phyloP scores from a whole-genome alignment of 2,113 vertebrate species.

The Zosterops hypoxanthus region DNA sequence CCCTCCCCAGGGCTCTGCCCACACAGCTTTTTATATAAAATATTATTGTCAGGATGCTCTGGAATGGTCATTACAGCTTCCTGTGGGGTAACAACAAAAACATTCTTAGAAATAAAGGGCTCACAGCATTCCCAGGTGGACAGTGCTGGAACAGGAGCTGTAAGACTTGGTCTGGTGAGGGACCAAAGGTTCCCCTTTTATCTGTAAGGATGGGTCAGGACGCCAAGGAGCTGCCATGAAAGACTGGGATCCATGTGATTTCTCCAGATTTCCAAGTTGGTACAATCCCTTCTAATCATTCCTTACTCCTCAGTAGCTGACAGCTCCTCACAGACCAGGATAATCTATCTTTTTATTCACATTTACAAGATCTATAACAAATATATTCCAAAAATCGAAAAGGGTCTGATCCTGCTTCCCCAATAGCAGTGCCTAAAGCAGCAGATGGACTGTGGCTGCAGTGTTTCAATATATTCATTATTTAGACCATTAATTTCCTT shows the following conservation, averaged over 20 bases:
- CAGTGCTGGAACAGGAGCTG: not conserved
- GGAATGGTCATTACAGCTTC: not conserved
- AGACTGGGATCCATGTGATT: accelerated
- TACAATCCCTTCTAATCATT: not conserved
- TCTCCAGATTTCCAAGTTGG: not conserved
- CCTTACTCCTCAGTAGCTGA: not conserved
- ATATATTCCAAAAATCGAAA: not conserved
- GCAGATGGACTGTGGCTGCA: slow-evolving; percentile 61
- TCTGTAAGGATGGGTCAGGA: not conserved
- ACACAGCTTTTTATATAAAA: not conserved
- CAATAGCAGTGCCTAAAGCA: not conserved
- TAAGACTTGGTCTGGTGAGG: accelerated
- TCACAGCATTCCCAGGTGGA: not conserved
- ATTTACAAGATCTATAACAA: slow-evolving; percentile 25
- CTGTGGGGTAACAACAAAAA: not conserved
- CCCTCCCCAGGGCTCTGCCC: not conserved
- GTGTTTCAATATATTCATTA: slow-evolving; percentile 65
- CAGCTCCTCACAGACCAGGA: not conserved
- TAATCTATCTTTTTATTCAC: slow-evolving; percentile 3
- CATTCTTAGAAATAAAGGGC: not conserved
- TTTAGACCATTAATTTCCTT: slow-evolving; percentile 73
- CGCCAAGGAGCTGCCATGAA: not conserved
- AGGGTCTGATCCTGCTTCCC: not conserved
- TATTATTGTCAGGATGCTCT: not conserved
- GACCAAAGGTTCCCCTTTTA: accelerated